Conservation (phyloP, 2,888 invertebrate species). For the Teleiodes luculella region DNA sequence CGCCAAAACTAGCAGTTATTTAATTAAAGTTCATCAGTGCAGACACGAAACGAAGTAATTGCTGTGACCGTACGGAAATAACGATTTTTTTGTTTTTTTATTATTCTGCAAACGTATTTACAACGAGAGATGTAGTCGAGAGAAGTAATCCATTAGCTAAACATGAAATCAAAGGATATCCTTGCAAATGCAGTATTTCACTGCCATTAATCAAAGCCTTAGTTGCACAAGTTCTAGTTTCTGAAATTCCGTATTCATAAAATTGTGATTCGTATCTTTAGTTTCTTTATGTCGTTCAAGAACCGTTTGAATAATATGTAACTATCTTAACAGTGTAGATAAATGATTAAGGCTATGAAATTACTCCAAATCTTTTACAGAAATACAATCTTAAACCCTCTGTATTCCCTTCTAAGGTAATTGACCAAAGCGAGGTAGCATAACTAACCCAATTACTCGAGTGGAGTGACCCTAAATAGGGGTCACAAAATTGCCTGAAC, state of each 20-base stretch:
- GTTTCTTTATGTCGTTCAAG: too few relatives aligned
- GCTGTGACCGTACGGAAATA: background rate
- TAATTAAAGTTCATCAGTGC: slow-evolving; percentile 2
- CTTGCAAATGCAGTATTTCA: too few relatives aligned
- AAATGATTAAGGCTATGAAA: background rate
- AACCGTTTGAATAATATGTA: too few relatives aligned
- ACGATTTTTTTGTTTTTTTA: background rate
- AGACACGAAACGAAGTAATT: slow-evolving; percentile 2
- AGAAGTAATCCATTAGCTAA: too few relatives aligned
- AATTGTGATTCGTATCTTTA: too few relatives aligned
- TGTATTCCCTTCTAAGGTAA: slow-evolving; percentile 1
- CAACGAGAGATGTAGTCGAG: background rate
- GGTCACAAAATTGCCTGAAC: slow-evolving; percentile 10
- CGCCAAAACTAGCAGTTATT: background rate
- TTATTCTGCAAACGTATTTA: background rate
- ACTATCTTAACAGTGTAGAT: too few relatives aligned
- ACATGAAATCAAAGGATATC: too few relatives aligned
- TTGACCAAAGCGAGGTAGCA: slow-evolving; percentile 3
- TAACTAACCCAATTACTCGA: slow-evolving; percentile 13
- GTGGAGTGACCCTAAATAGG: slow-evolving; percentile 12
- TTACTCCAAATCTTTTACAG: background rate
- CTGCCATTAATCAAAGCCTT: too few relatives aligned
- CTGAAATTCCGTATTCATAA: too few relatives aligned
- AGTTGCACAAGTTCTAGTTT: too few relatives aligned
- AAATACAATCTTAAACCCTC: background rate